phyloP scores from a whole-genome alignment of 2,888 invertebrate genomes.

The Salticus scenicus region DNA sequence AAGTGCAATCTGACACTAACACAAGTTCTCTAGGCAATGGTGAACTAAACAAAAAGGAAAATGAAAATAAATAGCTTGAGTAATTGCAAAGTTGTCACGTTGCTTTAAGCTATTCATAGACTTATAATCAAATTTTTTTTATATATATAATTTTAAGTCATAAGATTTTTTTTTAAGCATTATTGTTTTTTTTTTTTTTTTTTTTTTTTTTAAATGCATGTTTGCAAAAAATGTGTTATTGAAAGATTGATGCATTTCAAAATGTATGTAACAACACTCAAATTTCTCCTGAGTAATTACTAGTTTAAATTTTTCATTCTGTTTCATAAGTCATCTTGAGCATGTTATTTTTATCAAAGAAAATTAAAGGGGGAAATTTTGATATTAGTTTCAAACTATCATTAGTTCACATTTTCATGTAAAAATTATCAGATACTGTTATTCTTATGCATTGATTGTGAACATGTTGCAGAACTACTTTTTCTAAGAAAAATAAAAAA shows the following conservation, averaged over 20 bases:
- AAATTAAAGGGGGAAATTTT: neutral
- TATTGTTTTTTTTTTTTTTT: conserved; percentile 13
- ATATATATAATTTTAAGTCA: conserved; percentile 59
- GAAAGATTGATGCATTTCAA: neutral
- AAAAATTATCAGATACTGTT: neutral
- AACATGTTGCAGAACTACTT: conserved; percentile 11
- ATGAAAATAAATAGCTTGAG: conserved; percentile 28
- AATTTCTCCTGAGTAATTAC: neutral
- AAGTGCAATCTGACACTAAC: conserved; percentile 40
- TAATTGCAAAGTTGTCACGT: neutral
- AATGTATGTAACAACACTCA: neutral
- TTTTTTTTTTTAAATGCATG: conserved; percentile 8
- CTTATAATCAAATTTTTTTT: conserved; percentile 62
- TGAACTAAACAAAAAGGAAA: conserved; percentile 44
- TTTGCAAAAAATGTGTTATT: neutral
- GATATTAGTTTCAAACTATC: neutral
- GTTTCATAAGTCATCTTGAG: neutral
- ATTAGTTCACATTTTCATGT: neutral
- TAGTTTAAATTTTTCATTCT: neutral
- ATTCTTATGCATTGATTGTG: neutral
- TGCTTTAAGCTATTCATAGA: conserved; percentile 8
- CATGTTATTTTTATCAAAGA: neutral
- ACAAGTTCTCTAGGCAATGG: conserved; percentile 56
- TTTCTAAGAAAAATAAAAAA: conserved; percentile 7
- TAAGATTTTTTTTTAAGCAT: conserved; percentile 34